phyloP scores from a whole-genome alignment of 2,113 vertebrate genomes.

The Nycticebus coucang region DNA sequence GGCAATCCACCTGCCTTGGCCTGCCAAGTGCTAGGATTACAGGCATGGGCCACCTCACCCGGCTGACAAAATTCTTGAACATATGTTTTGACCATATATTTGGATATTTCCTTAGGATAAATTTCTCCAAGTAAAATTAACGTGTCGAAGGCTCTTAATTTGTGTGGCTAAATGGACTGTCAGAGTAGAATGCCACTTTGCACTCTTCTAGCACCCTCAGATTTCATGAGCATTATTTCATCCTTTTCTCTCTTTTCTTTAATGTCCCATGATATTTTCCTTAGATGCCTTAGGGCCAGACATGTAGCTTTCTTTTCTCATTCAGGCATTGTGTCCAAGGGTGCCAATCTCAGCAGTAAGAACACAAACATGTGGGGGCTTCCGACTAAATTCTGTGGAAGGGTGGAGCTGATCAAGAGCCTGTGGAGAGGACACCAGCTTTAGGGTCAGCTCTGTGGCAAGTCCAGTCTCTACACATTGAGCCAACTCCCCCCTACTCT shows the following conservation, averaged over 20 bases:
- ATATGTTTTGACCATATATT: not conserved
- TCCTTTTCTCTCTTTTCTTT: not conserved
- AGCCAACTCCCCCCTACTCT: not conserved
- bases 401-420: not conserved
- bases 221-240: not conserved
- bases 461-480: not conserved
- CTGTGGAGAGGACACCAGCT: not conserved
- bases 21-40: no score
- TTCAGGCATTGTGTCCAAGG: not conserved
- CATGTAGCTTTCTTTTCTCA: not conserved
- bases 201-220: not conserved
- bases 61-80: not conserved
- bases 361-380: not conserved
- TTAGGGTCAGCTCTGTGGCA: not conserved
- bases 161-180: not conserved
- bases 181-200: not conserved
- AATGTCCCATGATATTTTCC: not conserved
- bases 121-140: conserved; percentile 33
- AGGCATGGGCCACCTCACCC: no score
- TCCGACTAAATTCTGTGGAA: not conserved
- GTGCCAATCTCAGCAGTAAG: not conserved
- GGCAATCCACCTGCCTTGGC: no score
- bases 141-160: not conserved
- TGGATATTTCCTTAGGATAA: not conserved
- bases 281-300: not conserved